Percentiles rank a stretch among this genome's conserved stretches.
These are phyloP conservation scores for Discoglossus pictus DNA, from an alignment of 2,797 vertebrate species.

Conservation along the genomic window DNA sequence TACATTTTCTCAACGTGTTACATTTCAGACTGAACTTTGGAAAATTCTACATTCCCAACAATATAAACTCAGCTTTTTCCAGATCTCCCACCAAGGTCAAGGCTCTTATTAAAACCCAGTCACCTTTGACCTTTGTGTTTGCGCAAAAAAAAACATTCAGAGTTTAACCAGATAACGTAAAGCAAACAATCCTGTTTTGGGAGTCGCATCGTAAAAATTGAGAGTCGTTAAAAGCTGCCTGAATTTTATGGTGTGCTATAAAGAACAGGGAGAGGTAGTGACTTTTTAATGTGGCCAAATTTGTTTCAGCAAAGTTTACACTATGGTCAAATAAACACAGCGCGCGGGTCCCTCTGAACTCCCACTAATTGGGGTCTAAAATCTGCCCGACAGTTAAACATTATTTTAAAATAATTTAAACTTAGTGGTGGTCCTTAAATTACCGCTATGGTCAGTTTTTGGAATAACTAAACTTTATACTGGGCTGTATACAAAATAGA, in stretches of 20 bases:
- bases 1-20: no score
- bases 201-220: conserved; percentile 18
- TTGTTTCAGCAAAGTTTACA: neutral
- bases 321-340: neutral
- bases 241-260: conserved; percentile 19
- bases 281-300: conserved; percentile 1
- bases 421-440: no score
- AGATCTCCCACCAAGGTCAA: conserved; percentile 4
- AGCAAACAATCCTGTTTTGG: conserved; percentile 19
- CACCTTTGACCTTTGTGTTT: conserved; percentile 16
- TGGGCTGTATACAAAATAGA: no score
- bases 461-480: no score
- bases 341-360: neutral
- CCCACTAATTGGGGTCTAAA: no score
- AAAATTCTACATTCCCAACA: neutral
- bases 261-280: neutral
- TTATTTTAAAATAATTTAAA: no score
- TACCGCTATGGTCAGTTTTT: no score
- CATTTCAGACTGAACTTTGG: neutral
- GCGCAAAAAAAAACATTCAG: conserved; percentile 1
- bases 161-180: conserved; percentile 27
- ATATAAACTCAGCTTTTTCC: neutral
- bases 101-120: conserved; percentile 1
- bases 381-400: no score
- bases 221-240: conserved; percentile 38